Evolutionary conservation across 2,888 invertebrate species (phyloP).

Genomic region (Cephus pulcher): DNA sequence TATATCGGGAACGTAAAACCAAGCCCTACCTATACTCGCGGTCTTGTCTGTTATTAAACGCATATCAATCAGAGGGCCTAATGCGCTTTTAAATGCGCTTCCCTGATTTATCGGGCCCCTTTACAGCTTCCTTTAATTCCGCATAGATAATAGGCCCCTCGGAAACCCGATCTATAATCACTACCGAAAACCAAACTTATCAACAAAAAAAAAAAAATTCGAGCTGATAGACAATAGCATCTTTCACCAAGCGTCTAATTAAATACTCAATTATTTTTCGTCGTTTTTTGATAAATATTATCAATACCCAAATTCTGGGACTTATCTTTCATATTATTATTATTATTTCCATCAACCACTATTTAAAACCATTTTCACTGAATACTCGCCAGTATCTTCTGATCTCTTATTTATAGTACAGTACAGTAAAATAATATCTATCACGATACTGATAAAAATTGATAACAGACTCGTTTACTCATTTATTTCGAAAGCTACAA

Average conservation of each 20-base stretch:
- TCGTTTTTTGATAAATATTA: no score
- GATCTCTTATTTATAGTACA: neutral
- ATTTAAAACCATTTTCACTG: neutral
- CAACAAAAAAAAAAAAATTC: neutral
- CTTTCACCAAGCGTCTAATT: neutral
- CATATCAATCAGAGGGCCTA: slow-evolving; percentile 59
- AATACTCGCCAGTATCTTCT: neutral
- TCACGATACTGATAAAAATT: no score
- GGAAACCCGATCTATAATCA: neutral
- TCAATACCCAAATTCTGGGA: no score
- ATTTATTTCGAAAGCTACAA: no score
- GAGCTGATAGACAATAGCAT: neutral
- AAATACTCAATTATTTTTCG: neutral
- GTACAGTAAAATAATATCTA: no score
- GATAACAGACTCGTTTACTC: no score
- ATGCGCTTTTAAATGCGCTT: slow-evolving; percentile 61
- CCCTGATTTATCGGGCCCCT: slow-evolving; percentile 54
- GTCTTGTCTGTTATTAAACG: slow-evolving; percentile 59
- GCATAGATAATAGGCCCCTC: slow-evolving; percentile 10
- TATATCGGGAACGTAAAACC: neutral
- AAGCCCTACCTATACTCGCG: neutral
- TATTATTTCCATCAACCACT: no score
- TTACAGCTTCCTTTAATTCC: slow-evolving; percentile 42
- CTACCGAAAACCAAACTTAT: neutral
- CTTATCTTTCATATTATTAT: no score